These are phyloP conservation scores for Eristalinus sepulchralis DNA, from an alignment of 2,888 invertebrate species.

Conservation along the genomic window DNA sequence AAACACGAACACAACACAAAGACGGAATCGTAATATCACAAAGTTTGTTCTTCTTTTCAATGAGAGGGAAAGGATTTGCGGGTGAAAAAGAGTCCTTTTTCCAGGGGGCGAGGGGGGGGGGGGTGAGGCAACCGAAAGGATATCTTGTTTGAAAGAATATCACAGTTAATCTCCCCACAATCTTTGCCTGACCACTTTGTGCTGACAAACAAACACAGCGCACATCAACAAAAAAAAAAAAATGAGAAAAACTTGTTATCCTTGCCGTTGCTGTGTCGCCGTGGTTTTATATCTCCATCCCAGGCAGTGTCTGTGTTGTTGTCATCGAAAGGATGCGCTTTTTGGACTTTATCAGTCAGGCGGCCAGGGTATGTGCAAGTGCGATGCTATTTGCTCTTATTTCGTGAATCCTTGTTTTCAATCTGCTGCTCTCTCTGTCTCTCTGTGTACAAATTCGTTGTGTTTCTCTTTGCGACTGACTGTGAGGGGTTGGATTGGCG, in stretches of 20 bases:
- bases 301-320: constrained; percentile 43
- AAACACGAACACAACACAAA: constrained; percentile 5
- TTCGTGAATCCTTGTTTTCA: constrained; percentile 12
- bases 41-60: constrained; percentile 28
- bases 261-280: background rate
- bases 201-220: constrained; percentile 22
- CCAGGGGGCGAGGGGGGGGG: too few relatives aligned
- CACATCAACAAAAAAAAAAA: background rate
- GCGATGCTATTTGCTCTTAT: constrained; percentile 51
- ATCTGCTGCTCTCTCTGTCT: constrained; percentile 20
- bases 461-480: constrained; percentile 36
- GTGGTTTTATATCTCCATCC: constrained; percentile 41
- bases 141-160: constrained; percentile 18
- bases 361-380: background rate
- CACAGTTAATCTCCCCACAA: constrained; percentile 46
- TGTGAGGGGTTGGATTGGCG: too few relatives aligned
- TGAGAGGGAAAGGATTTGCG: constrained; percentile 24
- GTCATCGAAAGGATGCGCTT: constrained; percentile 69
- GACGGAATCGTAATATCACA: constrained; percentile 64
- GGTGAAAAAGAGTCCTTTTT: background rate
- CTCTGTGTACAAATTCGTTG: constrained; percentile 49
- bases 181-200: background rate
- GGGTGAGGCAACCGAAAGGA: too few relatives aligned
- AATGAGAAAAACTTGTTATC: background rate
- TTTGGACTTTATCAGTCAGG: constrained; percentile 18